Base-by-base conservation (phyloP, 2,888 invertebrate species). In the Eilema depressum region DNA sequence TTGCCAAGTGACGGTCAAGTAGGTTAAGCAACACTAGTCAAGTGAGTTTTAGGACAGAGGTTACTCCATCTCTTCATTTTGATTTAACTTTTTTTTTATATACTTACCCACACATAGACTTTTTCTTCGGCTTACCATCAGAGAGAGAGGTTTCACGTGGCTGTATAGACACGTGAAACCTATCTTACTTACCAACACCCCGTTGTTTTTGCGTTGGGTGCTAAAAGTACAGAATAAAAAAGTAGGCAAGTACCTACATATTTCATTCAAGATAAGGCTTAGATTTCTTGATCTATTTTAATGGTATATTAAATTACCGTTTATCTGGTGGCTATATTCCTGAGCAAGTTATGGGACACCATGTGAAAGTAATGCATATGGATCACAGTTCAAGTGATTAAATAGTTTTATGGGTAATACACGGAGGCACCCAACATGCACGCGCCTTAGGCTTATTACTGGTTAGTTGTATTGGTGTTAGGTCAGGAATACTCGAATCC, bases 391-490 rank as follows among this genome's bases (percentile, higher is more conserved):
- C 78, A 85, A 82, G 84, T 86, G 83, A 85, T 85, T 86, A 87
- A 88, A 88, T 86, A 85, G 85, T 84, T 84, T 82, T 82, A 81
- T 83, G 83, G 82, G 82, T 81, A 84, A 83, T 83, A 84, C 75
- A 84, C 85, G 77, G 86, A 86, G 87, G 86, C 85, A 82, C 80
- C 77, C 79, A 78, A 77, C 81, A 83, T 83, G 81, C 82, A 83
- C 81, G 75, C 70, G 68, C 28, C 53, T 63, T 23, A 61, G 76
- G 85, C 64, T 28, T 60, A 53, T 7, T 83, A 59, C 77, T 23
- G 12, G 5, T 66, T 59, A 10, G 69, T n/a, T 53, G 60, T 4
- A 41, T 30, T 69, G 66, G 25, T 28, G 28, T 64, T 68, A 14
- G 28, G 33, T 59, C n/a, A 30, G 8, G 8, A 14, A n/a, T 14